phyloP scores from a whole-genome alignment of 2,888 invertebrate genomes.

The Frankliniella fusca region DNA sequence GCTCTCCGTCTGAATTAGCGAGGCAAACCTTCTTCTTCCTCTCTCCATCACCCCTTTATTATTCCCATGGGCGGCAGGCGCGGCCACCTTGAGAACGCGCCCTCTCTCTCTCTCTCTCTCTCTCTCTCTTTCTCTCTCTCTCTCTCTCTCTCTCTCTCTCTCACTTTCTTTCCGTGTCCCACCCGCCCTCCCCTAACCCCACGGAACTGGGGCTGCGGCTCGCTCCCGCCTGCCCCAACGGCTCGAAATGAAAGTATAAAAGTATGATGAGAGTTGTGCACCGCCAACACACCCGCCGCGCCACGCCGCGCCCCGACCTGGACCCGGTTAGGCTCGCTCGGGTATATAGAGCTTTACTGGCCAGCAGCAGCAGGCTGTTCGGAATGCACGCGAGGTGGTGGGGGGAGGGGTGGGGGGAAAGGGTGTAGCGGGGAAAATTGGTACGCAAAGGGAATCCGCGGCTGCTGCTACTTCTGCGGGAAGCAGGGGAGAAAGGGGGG shows the following conservation, averaged over 20 bases:
- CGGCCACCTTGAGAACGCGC: background rate
- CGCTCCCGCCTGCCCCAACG: background rate
- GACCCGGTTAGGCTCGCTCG: too few species aligned
- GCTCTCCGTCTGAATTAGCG: too few species aligned
- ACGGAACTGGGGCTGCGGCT: background rate
- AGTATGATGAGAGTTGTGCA: conserved; percentile 10
- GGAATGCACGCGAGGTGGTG: background rate
- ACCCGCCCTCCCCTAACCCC: background rate
- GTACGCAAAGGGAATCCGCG: background rate
- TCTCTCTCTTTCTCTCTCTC: background rate
- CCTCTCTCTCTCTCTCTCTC: background rate
- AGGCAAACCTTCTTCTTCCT: too few species aligned
- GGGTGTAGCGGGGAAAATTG: background rate
- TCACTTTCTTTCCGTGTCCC: background rate
- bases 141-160: background rate
- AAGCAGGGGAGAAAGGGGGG: too few species aligned
- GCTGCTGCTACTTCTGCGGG: too few species aligned
- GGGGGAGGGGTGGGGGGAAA: background rate
- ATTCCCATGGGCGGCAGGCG: too few species aligned
- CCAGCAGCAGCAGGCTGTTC: too few species aligned
- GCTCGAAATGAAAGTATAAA: conserved; percentile 4
- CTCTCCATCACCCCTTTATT: too few species aligned
- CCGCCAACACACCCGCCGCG: background rate
- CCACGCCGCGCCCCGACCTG: too few species aligned
- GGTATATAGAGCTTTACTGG: too few species aligned